Evolutionary conservation across 2,888 invertebrate species (phyloP), one percentile per base, ranked within the genome.

Genomic region (Gonocerus acuteangulatus): DNA sequence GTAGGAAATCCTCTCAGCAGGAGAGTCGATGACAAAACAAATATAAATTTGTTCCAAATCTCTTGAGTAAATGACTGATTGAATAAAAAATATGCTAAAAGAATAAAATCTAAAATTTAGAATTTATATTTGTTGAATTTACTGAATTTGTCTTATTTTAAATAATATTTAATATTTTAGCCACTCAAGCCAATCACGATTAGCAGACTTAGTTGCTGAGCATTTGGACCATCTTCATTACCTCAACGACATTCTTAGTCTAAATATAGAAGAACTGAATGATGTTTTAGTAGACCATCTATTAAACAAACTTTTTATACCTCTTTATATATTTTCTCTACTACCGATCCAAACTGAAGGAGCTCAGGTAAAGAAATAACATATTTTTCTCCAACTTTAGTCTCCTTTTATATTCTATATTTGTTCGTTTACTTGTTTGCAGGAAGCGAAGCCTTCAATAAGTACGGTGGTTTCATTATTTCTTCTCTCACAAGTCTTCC

Each of bases 221-320:
- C 96, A 97, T 74, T 77, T 97, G 67, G 97, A 99, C 75, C 95
- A 97, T 74, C 80, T 97, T 13, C 96, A 97, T 76, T 97, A 97
- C 74, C 79, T 97, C 61, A 97, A 96, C 73, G 97, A 97, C 73
- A 97, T 97, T 69, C 80, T 99, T 18, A 86, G 90, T 71, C 80
- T 97, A 61, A 86, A 92, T 73, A 95, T 96, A 69, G 86, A 88
- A 56, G 90, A 92, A 71, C 79, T 97, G 59, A 97, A 96, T 75
- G 89, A 91, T 70, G 94, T 96, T 48, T 77, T 97, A 60, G 90
- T 93, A 0, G 94, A 95, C 73, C 95, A 97, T 76, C 78, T 97
- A 63, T 78, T 97, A 66, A 90, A 95, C 75, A 89, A 94, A 74
- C 79, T 97, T 1, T 80, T 97, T 62, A 87, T 96, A 67, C 96